phyloP scores from a whole-genome alignment of 2,888 invertebrate genomes.

The Reticulitermes lucifugus region DNA sequence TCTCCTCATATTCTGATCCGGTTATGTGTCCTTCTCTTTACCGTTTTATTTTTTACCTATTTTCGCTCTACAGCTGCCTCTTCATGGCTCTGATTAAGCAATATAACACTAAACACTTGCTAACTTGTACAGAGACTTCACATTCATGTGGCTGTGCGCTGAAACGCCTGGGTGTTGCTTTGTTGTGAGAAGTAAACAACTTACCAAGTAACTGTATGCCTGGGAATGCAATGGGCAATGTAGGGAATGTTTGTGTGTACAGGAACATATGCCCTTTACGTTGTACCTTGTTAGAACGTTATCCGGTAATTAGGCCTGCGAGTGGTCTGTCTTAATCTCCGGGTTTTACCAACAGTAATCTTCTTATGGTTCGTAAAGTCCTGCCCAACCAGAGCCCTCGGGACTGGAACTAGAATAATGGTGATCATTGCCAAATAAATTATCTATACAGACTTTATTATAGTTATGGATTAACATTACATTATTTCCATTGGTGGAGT shows the following conservation, averaged over 20 bases:
- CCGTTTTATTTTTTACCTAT: no score
- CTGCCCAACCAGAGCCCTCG: neutral
- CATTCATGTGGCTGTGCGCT: no score
- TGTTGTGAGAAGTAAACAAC: no score
- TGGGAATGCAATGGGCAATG: no score
- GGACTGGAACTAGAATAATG: neutral
- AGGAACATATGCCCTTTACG: neutral
- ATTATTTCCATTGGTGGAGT: neutral
- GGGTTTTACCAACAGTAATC: neutral
- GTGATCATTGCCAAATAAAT: neutral
- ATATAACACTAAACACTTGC: no score
- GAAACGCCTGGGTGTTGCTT: no score
- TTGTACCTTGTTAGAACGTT: neutral
- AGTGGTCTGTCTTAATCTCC: neutral
- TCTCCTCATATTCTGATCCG: no score
- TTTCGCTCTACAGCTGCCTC: no score
- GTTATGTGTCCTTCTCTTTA: no score
- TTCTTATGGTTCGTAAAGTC: constrained; percentile 5
- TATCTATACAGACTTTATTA: neutral
- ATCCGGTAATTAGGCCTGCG: neutral
- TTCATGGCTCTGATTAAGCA: no score
- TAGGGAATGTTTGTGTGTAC: neutral
- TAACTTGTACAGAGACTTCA: no score
- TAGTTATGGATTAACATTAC: neutral
- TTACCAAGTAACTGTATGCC: no score